Conservation (phyloP, 1,140 invertebrate genomes). For the Macrosteles quadrilineatus region DNA sequence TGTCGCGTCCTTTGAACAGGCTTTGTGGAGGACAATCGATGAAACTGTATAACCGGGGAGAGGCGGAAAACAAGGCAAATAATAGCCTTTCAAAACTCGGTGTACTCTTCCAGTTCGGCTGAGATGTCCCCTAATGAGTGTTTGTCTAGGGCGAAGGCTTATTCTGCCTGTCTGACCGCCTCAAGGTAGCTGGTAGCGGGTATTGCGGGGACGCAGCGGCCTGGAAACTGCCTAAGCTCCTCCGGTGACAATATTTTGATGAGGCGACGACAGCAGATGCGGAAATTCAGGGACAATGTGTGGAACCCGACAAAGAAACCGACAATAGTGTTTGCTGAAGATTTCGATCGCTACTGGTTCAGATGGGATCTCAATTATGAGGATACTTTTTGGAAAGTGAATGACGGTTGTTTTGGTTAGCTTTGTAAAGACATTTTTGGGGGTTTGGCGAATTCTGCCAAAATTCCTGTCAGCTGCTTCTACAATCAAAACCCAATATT, state of each 20-base stretch:
- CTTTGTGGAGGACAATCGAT: background rate
- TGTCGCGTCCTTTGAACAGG: conserved; percentile 6
- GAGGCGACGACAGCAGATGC: background rate
- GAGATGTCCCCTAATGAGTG: conserved; percentile 15
- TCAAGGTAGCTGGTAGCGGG: background rate
- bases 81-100: conserved; percentile 19
- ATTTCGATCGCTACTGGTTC: too few species aligned
- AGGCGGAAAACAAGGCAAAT: conserved; percentile 21
- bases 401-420: too few species aligned
- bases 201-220: background rate
- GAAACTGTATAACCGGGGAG: conserved; percentile 19
- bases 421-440: too few species aligned
- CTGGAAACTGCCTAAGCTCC: background rate
- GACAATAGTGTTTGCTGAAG: too few species aligned
- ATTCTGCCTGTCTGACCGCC: conserved; percentile 5
- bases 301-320: too few species aligned
- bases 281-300: too few species aligned
- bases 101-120: background rate
- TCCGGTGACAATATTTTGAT: conserved; percentile 23
- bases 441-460: too few species aligned
- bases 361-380: too few species aligned
- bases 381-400: too few species aligned
- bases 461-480: too few species aligned
- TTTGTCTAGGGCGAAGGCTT: conserved; percentile 16
- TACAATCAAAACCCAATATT: too few species aligned